phyloP scores from a whole-genome alignment of 2,797 vertebrate species.

The Phalanger gymnotis region DNA sequence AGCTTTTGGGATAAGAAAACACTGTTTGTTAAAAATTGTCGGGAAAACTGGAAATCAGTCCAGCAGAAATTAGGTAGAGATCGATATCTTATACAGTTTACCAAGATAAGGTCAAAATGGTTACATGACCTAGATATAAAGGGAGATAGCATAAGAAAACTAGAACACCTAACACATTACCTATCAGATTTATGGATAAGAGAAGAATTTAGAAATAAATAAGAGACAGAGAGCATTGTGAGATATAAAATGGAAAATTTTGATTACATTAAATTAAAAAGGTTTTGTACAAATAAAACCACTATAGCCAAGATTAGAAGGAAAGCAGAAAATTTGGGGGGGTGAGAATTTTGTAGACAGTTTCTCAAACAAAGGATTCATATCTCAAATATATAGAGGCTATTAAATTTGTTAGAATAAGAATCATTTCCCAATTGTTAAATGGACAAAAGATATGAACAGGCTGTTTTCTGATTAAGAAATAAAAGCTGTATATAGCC shows the following conservation, averaged over 20 bases:
- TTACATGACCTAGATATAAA: background rate
- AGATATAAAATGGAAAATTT: background rate
- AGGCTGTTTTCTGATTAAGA: background rate
- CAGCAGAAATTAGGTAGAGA: background rate
- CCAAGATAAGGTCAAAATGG: background rate
- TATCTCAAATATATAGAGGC: background rate
- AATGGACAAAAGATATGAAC: background rate
- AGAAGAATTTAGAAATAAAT: background rate
- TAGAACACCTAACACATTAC: background rate
- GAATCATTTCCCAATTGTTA: background rate
- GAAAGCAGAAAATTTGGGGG: too few relatives aligned
- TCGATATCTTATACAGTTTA: background rate
- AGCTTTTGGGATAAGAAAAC: background rate
- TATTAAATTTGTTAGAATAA: background rate
- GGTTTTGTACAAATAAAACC: background rate
- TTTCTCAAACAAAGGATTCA: background rate
- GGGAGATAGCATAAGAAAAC: background rate
- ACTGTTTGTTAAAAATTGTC: background rate
- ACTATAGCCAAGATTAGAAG: background rate
- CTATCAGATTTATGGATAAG: background rate
- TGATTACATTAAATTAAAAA: background rate
- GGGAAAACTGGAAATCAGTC: background rate
- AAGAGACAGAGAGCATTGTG: background rate
- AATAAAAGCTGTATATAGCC: background rate
- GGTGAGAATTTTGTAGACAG: background rate